Evolutionary conservation across 2,797 vertebrate species (phyloP).

Genomic region (Gymnoscopelus braueri): DNA sequence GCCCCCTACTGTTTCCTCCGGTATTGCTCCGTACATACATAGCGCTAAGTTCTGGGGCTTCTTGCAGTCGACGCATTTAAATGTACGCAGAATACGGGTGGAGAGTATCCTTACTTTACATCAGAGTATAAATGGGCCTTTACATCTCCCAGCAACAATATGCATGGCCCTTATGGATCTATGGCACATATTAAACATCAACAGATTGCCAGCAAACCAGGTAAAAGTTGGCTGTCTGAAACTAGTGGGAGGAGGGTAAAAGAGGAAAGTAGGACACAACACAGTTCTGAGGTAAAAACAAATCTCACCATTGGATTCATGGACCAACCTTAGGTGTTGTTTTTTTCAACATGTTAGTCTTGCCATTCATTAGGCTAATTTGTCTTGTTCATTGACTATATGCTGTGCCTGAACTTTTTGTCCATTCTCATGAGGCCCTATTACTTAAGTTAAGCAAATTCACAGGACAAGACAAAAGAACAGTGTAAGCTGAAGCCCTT

Average conservation of each 20-base stretch:
- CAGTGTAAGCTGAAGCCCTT: slow-evolving; percentile 1
- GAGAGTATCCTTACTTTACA: too few species aligned
- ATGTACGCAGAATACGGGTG: too few species aligned
- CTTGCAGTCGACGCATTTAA: too few species aligned
- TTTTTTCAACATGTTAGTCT: neutral
- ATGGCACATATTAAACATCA: slow-evolving; percentile 41
- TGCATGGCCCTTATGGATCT: slow-evolving; percentile 30
- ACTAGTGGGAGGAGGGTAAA: slow-evolving; percentile 24
- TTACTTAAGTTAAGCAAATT: neutral
- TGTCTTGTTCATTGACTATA: neutral
- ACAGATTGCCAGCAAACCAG: slow-evolving; percentile 45
- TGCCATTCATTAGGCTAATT: neutral
- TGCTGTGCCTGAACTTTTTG: neutral
- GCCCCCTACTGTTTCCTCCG: too few species aligned
- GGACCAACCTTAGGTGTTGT: neutral
- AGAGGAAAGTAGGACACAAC: slow-evolving; percentile 6
- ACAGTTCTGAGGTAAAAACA: neutral
- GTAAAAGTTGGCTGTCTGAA: slow-evolving; percentile 41
- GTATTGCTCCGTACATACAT: too few species aligned
- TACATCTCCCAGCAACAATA: slow-evolving; percentile 14
- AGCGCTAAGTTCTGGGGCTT: too few species aligned
- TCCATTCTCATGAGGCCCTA: neutral
- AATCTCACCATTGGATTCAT: neutral
- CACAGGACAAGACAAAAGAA: slow-evolving; percentile 13
- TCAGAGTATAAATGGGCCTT: too few species aligned